Evolutionary conservation across 2,888 invertebrate species (phyloP), one percentile per base, ranked within the genome.

Genomic region (Drosophila flavopinicola): DNA sequence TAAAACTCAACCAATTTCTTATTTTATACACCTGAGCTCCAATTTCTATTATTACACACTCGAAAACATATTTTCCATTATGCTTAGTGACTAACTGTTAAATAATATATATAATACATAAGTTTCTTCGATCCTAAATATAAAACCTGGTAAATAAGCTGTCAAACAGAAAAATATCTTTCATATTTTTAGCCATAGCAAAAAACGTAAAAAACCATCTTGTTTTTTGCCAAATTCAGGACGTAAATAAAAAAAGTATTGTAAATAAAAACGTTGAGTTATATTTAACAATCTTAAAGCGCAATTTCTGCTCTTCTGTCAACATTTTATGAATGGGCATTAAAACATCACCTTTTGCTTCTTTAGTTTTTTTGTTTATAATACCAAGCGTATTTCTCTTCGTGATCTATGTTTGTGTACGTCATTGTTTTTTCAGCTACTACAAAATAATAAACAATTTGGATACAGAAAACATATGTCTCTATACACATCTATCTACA

Each of bases 251-350:
- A 47, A n/a, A 24, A 45, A 20, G 7, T 39, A 25, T 54, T 61
- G 48, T 57, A 63, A 53, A 69, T 9, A 45, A 41, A 9, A 39
- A 51, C 37, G 63, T 44, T 75, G 53, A 54, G 47, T 58, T 65
- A 30, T 59, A 51, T 67, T 54, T 66, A 30, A 25, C 37, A 48
- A 27, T 45, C 38, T 54, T 15, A 35, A 59, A 52, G 37, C 60
- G 45, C 54, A 57, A 44, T 42, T 38, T 63, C 27, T 11, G 41
- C 37, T 3, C 60, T 33, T 3, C 60, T 33, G 35, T 32, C 42
- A 51, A 65, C 17, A 37, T 84, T 86, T 79, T 86, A 74, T 79
- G 84, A 84, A 80, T 80, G 79, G 58, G 37, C 80, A 70, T 58
- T 64, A 54, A 52, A 51, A 48, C 35, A 68, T 39, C 33, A 67